Conservation (phyloP, 2,113 vertebrate species). For the Myocastor coypus region DNA sequence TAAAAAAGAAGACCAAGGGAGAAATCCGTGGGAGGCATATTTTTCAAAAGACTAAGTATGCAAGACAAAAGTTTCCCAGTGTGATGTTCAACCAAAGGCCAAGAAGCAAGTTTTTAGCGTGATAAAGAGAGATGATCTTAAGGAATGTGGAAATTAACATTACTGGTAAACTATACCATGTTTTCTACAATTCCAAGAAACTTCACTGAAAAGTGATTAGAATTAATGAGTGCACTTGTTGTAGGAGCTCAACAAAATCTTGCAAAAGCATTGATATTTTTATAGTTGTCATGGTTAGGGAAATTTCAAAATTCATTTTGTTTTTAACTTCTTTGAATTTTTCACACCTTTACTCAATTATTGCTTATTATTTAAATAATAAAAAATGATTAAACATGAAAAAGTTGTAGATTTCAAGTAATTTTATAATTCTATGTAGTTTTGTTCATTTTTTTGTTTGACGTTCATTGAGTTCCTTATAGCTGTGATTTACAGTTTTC, state of each 20-base stretch:
- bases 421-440: too few species aligned
- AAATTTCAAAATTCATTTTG: too few species aligned
- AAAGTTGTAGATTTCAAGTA: too few species aligned
- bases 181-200: constrained; percentile 9
- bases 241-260: background rate
- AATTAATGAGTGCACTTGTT: background rate
- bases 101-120: background rate
- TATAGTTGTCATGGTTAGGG: too few species aligned
- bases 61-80: background rate
- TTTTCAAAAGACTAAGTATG: background rate
- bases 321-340: too few species aligned
- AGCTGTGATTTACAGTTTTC: too few species aligned
- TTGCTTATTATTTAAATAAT: too few species aligned
- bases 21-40: background rate
- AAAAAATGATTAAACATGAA: too few species aligned
- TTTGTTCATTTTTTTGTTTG: too few species aligned
- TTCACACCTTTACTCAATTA: too few species aligned
- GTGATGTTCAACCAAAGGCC: background rate
- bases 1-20: background rate
- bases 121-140: background rate
- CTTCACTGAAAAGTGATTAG: background rate
- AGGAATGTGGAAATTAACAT: background rate
- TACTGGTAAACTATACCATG: background rate
- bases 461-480: too few species aligned
- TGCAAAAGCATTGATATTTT: too few species aligned